Conservation (phyloP, 2,113 vertebrate species). For the Greenwoodochromis staneri region DNA sequence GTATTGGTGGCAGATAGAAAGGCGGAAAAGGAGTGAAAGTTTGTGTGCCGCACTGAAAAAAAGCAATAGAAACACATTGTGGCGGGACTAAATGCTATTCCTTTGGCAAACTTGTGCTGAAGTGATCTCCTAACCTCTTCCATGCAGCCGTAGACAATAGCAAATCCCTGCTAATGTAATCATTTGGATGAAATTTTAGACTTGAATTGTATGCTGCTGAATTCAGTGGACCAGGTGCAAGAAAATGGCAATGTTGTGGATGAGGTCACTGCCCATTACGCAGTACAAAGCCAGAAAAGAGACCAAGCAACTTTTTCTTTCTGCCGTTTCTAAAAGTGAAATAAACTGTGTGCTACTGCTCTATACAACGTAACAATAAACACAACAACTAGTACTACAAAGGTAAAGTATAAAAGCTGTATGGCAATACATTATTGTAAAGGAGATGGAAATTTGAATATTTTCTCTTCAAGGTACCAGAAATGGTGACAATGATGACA, state of each 20-base stretch:
- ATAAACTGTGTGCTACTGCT: not conserved
- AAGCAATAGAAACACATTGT: conserved; percentile 22
- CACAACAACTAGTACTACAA: not conserved
- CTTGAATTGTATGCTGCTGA: conserved; percentile 13
- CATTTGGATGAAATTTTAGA: conserved; percentile 10
- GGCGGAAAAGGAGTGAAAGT: not conserved
- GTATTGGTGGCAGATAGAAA: conserved; percentile 18
- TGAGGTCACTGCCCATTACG: conserved; percentile 19
- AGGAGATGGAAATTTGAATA: not conserved
- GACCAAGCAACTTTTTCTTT: not conserved
- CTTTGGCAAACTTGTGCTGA: not conserved
- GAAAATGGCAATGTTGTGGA: not conserved
- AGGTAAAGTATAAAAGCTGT: not conserved
- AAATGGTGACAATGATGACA: not conserved
- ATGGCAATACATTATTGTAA: not conserved
- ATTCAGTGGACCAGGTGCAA: conserved; percentile 24
- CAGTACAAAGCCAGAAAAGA: not conserved
- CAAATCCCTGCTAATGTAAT: conserved; percentile 27
- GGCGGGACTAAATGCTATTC: conserved; percentile 4
- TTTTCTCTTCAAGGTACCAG: not conserved
- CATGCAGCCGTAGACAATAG: conserved; percentile 24
- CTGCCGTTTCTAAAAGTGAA: not conserved
- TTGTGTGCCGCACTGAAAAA: not conserved
- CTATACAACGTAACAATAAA: not conserved
- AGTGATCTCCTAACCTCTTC: conserved; percentile 36